Evolutionary conservation across 2,888 invertebrate genomes (phyloP).

Genomic region (Biston stratarius): DNA sequence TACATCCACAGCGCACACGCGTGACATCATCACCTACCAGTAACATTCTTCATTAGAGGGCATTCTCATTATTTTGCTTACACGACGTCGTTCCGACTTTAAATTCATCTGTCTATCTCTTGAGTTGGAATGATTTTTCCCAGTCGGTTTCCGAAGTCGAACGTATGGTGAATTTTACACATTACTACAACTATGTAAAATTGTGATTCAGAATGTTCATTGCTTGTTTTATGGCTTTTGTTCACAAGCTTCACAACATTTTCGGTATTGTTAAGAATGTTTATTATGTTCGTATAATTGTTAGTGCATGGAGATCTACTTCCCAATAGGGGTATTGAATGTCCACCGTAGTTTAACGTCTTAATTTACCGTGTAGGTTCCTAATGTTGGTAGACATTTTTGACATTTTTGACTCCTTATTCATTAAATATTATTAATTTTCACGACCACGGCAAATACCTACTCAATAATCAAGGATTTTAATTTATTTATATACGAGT

Average conservation of each 20-base stretch:
- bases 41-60: slow-evolving; percentile 53
- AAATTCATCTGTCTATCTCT: slow-evolving; percentile 53
- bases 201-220: slow-evolving; percentile 71
- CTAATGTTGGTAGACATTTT: slow-evolving; percentile 24
- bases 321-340: slow-evolving; percentile 43
- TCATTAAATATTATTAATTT: background rate
- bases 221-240: slow-evolving; percentile 67
- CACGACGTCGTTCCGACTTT: slow-evolving; percentile 47
- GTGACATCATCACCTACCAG: slow-evolving; percentile 49
- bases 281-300: slow-evolving; percentile 49
- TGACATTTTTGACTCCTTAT: slow-evolving; percentile 10
- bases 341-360: slow-evolving; percentile 31
- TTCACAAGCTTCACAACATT: slow-evolving; percentile 76
- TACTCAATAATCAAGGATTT: background rate
- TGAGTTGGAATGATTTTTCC: slow-evolving; percentile 53
- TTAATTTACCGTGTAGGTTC: slow-evolving; percentile 45
- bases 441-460: slow-evolving; percentile 22
- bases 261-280: slow-evolving; percentile 65
- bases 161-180: slow-evolving; percentile 63
- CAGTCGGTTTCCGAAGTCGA: slow-evolving; percentile 15
- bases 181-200: slow-evolving; percentile 74
- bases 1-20: slow-evolving; percentile 54
- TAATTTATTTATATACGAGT: background rate
- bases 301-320: slow-evolving; percentile 57
- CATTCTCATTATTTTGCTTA: slow-evolving; percentile 64